Base-by-base conservation (phyloP, 64 coral and sea anemone species). In the Actinia equina region DNA sequence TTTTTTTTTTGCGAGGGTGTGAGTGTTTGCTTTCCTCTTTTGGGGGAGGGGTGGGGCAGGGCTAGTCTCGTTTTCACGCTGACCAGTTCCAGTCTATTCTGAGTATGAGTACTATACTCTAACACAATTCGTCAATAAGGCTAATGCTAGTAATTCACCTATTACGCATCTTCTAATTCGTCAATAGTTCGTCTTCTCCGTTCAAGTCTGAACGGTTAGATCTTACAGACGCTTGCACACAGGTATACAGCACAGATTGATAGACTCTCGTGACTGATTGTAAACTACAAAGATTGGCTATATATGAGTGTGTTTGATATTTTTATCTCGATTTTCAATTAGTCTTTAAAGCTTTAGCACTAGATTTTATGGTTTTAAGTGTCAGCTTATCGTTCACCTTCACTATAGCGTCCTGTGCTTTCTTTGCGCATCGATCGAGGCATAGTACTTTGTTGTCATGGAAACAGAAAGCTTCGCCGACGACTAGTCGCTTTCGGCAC, bases 381-480 rank as follows among this genome's bases (percentile, higher is more conserved):
- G 23, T 41, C 23, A 26, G 5, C 20, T 26, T 69, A 2, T 69
- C 63, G n/a, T 22, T 69, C 59, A 60, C 59, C 15, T 60, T 60
- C 5, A 60, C 59, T 22, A 69, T 12, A 11, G 23, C 12, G 26
- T 16, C 69, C 26, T 74, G 37, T 74, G 25, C 69, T 74, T 74
- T 74, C 69, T 27, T 74, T 27, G 86, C 90, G 11, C 77, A 82
- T 83, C 85, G 91, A 86, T 96, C 88, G 52, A 86, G 82, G 53
- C 94, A 96, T 18, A 96, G 82, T 18, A 96, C 94, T 78, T 96
- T 96, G 64, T 96, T 96, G 94, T 96, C 88, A 52, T 93, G 88
- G 46, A 96, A 96, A 79, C 91, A 89, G 71, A 93, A 96, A 19
- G 92, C 88, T 17, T 96, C 94, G 17, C 94, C 94, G 37, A 96